Percentiles rank a stretch among this genome's conserved stretches.
Evolutionary conservation across 2,113 vertebrate genomes (phyloP).

Genomic region (Bombycilla garrulus): DNA sequence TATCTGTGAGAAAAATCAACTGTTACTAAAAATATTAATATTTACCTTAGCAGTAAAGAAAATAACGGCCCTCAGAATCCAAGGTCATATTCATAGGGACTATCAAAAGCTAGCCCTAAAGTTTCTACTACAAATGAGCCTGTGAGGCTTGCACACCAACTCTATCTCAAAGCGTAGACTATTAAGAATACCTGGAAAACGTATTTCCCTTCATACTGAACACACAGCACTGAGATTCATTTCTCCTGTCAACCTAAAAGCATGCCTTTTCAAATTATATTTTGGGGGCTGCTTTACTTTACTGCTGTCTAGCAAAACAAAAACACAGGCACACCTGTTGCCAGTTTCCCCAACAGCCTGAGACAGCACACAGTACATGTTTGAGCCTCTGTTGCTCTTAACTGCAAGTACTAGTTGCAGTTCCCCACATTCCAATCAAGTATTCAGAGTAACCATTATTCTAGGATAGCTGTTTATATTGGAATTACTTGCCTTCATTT

Average conservation of each 20-base stretch:
- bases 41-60: neutral
- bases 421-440: neutral
- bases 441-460: neutral
- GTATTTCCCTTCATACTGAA: neutral
- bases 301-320: neutral
- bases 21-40: neutral
- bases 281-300: neutral
- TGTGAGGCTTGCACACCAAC: neutral
- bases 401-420: neutral
- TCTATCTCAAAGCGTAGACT: accelerated
- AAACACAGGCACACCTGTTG: neutral
- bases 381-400: neutral
- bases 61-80: neutral
- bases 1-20: neutral
- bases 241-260: neutral
- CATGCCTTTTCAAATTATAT: neutral
- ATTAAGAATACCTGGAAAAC: neutral
- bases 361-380: neutral
- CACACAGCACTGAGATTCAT: neutral
- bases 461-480: neutral
- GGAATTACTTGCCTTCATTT: neutral
- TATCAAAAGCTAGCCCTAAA: neutral
- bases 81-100: neutral
- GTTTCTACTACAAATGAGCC: neutral
- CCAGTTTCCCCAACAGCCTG: neutral